A percentile compares a stretch with the other conserved stretches of the same genome.
Evolutionary conservation across 2,113 vertebrate species (phyloP).

Genomic region (Oreochromis niloticus): DNA sequence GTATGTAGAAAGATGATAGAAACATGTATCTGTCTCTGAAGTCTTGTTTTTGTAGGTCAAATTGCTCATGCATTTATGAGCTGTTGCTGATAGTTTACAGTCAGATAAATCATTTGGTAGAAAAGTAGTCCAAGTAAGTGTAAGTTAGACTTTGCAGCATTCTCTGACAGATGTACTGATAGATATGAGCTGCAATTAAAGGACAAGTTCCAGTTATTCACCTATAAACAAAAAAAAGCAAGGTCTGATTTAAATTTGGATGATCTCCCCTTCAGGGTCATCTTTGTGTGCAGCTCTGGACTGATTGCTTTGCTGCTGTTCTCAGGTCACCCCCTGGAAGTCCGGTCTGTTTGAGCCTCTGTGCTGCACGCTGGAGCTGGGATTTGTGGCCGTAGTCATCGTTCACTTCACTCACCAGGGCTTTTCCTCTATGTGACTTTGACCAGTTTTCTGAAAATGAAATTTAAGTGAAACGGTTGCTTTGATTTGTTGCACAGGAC

Average conservation of each 20-base stretch:
- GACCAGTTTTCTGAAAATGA: neutral
- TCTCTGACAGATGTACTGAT: neutral
- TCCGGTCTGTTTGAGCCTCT: neutral
- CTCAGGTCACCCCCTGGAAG: neutral
- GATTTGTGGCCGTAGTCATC: neutral
- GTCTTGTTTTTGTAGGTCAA: neutral
- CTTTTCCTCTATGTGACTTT: neutral
- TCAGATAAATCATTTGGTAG: neutral
- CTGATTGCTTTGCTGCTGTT: neutral
- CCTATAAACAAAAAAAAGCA: neutral
- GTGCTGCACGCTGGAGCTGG: neutral
- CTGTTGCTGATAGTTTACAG: neutral
- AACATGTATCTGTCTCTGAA: fast-evolving
- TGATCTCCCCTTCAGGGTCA: neutral
- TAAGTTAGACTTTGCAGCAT: neutral
- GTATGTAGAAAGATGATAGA: neutral
- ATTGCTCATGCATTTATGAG: neutral
- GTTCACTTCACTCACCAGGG: neutral
- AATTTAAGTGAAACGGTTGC: fast-evolving
- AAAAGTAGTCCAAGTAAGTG: neutral
- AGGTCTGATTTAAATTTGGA: neutral
- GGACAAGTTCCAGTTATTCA: neutral
- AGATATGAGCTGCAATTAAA: neutral
- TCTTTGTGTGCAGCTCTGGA: neutral
- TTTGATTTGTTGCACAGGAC: neutral